Evolutionary conservation across 2,888 invertebrate genomes (phyloP).

Genomic region (Anarsia innoxiella): DNA sequence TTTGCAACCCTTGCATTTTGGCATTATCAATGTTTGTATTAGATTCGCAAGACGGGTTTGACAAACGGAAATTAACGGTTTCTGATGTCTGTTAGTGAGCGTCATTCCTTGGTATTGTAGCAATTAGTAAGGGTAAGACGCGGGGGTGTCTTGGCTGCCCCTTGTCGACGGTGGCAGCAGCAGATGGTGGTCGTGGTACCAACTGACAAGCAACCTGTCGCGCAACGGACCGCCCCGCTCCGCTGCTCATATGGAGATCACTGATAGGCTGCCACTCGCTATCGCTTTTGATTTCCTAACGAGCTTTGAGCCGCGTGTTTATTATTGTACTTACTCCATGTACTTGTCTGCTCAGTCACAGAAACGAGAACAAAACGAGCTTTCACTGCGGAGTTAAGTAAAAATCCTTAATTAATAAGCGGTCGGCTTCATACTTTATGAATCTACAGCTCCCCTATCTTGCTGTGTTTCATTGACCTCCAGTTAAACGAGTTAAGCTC

Average conservation of each 20-base stretch:
- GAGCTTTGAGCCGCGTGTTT: conserved; percentile 17
- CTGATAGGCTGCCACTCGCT: conserved; percentile 49
- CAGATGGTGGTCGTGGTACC: conserved; percentile 67
- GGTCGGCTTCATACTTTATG: conserved; percentile 26
- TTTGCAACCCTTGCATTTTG: conserved; percentile 69
- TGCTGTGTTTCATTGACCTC: conserved; percentile 40
- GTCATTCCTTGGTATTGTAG: conserved; percentile 33
- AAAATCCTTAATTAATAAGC: conserved; percentile 20
- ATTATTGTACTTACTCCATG: conserved; percentile 4
- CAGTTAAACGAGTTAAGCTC: conserved; percentile 33
- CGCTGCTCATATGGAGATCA: conserved; percentile 58
- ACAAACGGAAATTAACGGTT: conserved; percentile 70
- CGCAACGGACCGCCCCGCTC: conserved; percentile 66
- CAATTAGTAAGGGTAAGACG: conserved; percentile 65
- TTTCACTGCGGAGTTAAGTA: conserved; percentile 16
- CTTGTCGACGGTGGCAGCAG: conserved; percentile 39
- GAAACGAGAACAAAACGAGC: conserved; percentile 9
- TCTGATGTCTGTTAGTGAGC: conserved; percentile 53
- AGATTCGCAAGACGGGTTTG: conserved; percentile 60
- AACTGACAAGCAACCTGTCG: conserved; percentile 73
- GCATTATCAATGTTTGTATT: conserved; percentile 36
- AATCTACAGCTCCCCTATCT: conserved; percentile 34
- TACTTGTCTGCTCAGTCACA: conserved; percentile 11
- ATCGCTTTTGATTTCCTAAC: conserved; percentile 54
- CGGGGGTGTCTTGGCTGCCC: conserved; percentile 60